Evolutionary conservation across 2,797 vertebrate genomes (phyloP).

Genomic region (Synanceia verrucosa): DNA sequence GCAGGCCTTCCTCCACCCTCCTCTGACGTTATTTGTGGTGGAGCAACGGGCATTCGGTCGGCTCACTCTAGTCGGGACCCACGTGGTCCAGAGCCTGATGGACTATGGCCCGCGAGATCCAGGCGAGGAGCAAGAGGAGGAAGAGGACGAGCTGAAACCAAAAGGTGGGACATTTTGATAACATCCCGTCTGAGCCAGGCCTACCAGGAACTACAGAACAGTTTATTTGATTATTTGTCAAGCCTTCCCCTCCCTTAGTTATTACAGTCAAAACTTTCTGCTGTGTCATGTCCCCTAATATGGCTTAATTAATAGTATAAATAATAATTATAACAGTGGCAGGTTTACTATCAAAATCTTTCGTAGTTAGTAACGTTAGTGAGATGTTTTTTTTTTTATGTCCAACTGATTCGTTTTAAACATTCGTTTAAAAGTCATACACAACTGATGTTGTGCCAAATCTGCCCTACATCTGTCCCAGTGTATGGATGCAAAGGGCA

Average conservation of each 20-base stretch:
- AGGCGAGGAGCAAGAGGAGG: constrained; percentile 80
- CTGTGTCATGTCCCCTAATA: not conserved
- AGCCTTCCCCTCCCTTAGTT: not conserved
- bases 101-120: constrained; percentile 83
- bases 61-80: constrained; percentile 88
- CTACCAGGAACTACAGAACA: not conserved
- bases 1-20: constrained; percentile 92
- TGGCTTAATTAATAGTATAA: no score
- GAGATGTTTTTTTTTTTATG: not conserved
- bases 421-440: not conserved
- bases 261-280: not conserved
- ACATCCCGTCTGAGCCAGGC: not conserved
- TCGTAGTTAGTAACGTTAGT: not conserved
- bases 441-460: no score
- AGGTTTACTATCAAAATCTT: not conserved
- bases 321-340: not conserved
- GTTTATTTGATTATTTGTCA: not conserved
- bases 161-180: constrained; percentile 33
- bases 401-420: not conserved
- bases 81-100: constrained; percentile 88
- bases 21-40: constrained; percentile 91
- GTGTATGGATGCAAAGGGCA: not conserved
- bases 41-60: constrained; percentile 91
- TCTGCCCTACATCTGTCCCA: no score
- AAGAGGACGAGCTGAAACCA: constrained; percentile 73